Evolutionary conservation across 2,888 invertebrate species (phyloP).

Genomic region (Orgyia antiqua): DNA sequence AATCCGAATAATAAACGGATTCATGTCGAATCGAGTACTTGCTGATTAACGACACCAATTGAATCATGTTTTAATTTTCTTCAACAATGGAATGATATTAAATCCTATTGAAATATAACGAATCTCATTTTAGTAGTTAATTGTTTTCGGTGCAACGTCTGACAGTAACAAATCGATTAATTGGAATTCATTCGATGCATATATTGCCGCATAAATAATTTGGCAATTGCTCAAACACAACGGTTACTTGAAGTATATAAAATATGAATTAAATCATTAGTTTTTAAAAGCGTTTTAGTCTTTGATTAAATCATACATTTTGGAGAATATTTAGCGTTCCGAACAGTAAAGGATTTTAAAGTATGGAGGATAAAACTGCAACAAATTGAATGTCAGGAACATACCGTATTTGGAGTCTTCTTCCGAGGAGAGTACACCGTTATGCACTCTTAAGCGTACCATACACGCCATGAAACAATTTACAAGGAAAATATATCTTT

Average conservation of each 20-base stretch:
- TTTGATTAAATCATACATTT: no score
- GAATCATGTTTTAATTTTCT: conserved; percentile 31
- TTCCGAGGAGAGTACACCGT: conserved; percentile 47
- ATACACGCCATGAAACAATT: conserved; percentile 15
- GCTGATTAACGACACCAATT: conserved; percentile 19
- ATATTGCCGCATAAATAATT: no score
- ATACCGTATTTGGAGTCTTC: conserved; percentile 47
- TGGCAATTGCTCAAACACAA: no score
- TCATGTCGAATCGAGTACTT: conserved; percentile 11
- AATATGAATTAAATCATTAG: no score
- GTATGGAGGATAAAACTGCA: conserved; percentile 54
- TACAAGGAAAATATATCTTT: conserved; percentile 17
- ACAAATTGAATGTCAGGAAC: conserved; percentile 65
- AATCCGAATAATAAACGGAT: conserved; percentile 22
- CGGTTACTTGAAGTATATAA: no score
- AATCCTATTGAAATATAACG: conserved; percentile 19
- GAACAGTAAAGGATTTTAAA: no score
- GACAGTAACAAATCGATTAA: no score
- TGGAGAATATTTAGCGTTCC: no score
- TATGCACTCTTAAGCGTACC: conserved; percentile 36
- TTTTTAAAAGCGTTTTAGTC: no score
- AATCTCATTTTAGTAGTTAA: conserved; percentile 3
- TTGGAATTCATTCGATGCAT: no score
- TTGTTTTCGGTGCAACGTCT: no score
- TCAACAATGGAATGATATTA: conserved; percentile 24